Conservation (phyloP, 2,888 invertebrate genomes). For the Punctoribates punctum region DNA sequence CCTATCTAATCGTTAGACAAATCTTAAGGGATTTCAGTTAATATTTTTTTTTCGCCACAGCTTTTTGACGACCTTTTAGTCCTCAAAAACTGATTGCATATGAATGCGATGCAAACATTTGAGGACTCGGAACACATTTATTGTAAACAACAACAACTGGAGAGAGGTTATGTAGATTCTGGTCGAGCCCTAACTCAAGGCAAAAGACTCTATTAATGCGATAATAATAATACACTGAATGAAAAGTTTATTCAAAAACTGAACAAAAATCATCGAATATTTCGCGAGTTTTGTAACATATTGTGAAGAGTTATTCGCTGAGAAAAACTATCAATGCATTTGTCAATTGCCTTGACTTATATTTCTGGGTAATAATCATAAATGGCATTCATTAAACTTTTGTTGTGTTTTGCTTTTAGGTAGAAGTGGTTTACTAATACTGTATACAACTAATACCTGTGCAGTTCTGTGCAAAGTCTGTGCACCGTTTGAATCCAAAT, state of each 20-base stretch:
- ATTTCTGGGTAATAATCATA: background rate
- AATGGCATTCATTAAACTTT: slow-evolving; percentile 5
- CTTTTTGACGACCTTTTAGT: background rate
- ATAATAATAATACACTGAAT: background rate
- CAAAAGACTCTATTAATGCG: slow-evolving; percentile 4
- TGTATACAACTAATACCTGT: background rate
- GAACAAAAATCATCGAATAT: background rate
- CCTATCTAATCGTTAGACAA: slow-evolving; percentile 3
- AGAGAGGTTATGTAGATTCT: background rate
- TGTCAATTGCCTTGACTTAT: slow-evolving; percentile 7
- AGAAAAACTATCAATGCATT: background rate
- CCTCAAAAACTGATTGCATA: background rate
- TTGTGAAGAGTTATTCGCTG: background rate
- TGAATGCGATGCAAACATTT: background rate
- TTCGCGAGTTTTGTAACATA: background rate
- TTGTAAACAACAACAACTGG: no score
- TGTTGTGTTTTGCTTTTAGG: background rate
- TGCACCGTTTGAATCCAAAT: no score
- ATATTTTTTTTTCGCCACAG: background rate
- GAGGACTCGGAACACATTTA: no score
- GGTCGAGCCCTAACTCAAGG: slow-evolving; percentile 26
- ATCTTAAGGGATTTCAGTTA: background rate
- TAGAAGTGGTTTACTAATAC: slow-evolving; percentile 15
- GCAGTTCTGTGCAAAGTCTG: no score
- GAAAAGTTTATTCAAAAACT: background rate